Conservation (phyloP, 2,113 vertebrate species). For the Melanostigma gelatinosum region DNA sequence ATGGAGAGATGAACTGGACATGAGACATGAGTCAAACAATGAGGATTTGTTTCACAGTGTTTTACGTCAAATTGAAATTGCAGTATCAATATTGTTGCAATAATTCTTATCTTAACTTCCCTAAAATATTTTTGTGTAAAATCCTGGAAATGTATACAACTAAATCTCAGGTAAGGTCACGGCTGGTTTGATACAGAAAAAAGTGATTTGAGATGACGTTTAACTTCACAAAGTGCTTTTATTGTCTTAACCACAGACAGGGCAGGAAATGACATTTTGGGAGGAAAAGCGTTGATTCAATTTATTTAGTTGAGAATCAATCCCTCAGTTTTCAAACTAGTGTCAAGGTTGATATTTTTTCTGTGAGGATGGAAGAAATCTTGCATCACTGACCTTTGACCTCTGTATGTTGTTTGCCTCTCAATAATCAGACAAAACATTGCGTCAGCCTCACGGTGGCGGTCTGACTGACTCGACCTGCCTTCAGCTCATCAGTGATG, state of each 20-base stretch:
- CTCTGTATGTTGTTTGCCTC: not conserved
- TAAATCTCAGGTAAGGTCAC: not conserved
- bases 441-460: not conserved
- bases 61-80: not conserved
- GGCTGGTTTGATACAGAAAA: not conserved
- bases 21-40: not conserved
- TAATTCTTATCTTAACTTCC: not conserved
- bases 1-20: not conserved
- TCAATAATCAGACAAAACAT: not conserved
- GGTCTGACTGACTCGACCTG: not conserved
- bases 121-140: not conserved
- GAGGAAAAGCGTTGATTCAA: not conserved
- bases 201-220: not conserved
- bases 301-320: not conserved
- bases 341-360: not conserved
- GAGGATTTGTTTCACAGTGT: not conserved
- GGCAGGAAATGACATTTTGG: not conserved
- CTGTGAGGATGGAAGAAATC: not conserved
- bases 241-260: not conserved
- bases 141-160: not conserved
- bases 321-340: not conserved
- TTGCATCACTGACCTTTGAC: constrained; percentile 2
- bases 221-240: not conserved
- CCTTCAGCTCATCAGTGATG: not conserved
- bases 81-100: not conserved